These are phyloP conservation scores for Cantharis rufa DNA, from an alignment of 2,888 invertebrate genomes.

Conservation along the genomic window DNA sequence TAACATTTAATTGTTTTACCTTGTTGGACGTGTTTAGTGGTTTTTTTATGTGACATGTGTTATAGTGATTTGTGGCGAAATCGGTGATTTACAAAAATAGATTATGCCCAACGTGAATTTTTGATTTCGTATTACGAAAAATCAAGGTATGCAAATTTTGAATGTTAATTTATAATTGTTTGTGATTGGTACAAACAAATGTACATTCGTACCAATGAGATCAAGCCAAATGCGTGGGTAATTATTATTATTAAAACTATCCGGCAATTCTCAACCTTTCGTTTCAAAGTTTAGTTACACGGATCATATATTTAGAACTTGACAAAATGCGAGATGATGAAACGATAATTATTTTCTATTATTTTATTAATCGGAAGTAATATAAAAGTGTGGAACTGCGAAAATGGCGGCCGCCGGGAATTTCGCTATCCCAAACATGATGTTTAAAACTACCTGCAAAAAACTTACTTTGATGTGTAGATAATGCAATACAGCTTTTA, in stretches of 20 bases:
- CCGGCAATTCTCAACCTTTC: not conserved
- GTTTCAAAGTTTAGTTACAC: too few species aligned
- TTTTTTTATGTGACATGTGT: conserved; percentile 13
- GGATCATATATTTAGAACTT: not conserved
- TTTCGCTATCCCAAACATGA: conserved; percentile 26
- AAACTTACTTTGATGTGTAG: conserved; percentile 11
- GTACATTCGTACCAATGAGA: not conserved
- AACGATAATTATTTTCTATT: not conserved
- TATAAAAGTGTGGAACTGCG: conserved; percentile 10
- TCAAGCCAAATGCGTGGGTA: not conserved
- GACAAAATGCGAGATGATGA: too few species aligned
- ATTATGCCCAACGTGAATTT: conserved; percentile 25
- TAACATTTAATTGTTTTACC: not conserved
- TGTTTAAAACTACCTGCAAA: conserved; percentile 20
- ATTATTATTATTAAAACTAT: not conserved
- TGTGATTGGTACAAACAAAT: not conserved
- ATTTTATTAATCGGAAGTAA: conserved; percentile 1
- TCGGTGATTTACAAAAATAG: conserved; percentile 19
- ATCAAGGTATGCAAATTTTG: conserved; percentile 21
- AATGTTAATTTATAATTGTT: not conserved
- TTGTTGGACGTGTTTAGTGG: conserved; percentile 5
- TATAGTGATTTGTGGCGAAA: conserved; percentile 24
- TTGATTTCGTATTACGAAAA: conserved; percentile 22
- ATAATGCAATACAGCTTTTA: conserved; percentile 15
- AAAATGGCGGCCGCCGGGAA: conserved; percentile 33